phyloP scores from a whole-genome alignment of 2,113 vertebrate species.

The Orycteropus afer region DNA sequence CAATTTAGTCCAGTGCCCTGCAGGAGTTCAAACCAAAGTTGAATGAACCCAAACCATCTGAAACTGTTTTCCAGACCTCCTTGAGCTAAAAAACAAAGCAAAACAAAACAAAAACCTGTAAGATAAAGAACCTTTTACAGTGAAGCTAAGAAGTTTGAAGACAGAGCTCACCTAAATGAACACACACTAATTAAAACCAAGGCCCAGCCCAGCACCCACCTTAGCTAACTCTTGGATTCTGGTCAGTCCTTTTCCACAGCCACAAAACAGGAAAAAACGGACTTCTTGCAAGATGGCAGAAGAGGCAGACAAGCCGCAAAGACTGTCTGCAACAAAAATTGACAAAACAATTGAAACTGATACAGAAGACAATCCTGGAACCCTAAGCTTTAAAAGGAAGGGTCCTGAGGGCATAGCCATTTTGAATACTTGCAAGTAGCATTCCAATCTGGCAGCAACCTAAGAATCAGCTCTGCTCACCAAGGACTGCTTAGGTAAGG shows the following conservation, averaged over 20 bases:
- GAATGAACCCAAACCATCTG: not conserved
- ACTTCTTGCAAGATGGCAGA: too few species aligned
- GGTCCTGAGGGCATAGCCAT: too few species aligned
- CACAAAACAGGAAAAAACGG: not conserved
- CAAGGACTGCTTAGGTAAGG: too few species aligned
- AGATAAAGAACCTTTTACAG: fast-evolving
- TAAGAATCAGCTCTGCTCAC: too few species aligned
- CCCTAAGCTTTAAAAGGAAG: too few species aligned
- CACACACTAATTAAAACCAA: fast-evolving
- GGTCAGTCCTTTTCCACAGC: not conserved
- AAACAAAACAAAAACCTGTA: too few species aligned
- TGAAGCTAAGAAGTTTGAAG: not conserved
- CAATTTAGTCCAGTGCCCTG: not conserved
- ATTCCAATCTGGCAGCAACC: too few species aligned
- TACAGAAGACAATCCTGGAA: too few species aligned
- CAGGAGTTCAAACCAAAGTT: not conserved
- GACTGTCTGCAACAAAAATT: too few species aligned
- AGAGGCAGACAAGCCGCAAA: too few species aligned
- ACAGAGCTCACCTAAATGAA: not conserved
- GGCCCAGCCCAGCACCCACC: not conserved
- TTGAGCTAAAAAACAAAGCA: not conserved
- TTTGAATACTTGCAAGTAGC: too few species aligned
- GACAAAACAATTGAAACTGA: too few species aligned
- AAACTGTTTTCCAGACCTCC: fast-evolving
- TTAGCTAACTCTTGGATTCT: not conserved